Base-by-base conservation (phyloP, 2,113 vertebrate genomes). In the Trachemys scripta region DNA sequence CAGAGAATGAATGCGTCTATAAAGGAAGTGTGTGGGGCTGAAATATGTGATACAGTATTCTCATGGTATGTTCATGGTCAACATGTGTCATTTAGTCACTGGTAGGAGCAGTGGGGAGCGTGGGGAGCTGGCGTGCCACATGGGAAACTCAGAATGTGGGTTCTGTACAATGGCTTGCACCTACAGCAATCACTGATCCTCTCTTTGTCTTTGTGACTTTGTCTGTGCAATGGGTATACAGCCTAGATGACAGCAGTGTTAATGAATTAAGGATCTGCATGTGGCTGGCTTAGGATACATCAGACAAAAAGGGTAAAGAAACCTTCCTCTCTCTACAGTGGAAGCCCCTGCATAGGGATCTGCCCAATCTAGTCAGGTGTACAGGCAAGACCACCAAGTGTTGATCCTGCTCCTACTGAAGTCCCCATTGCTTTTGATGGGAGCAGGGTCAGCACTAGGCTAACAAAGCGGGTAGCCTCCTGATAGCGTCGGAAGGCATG, bases 61-160 rank as follows among this genome's bases (percentile, higher is more conserved):
- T 56, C n/a, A 38, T 72, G 0, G 0, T 0, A 1, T 8, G 59
- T 69, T 57, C 9, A 38, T 57, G 62, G 49, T 69, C 0, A 1
- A 42, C 85, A 19, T 14, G 12, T 25, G 83, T 31, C 24, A 31
- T 8, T 24, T 25, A 85, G 62, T 35, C 62, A 19, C n/a, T 19
- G 35, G 87, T 72, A 22, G 19, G 65, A 19, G 35, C 65, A 69
- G 35, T 38, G 19, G 51, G 31, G 82, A 59, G 42, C 57, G 31
- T 57, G 57, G 0, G 1, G 42, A 80, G 35, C 42, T 1, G 6
- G 1, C 17, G 10, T 20, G 69, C 69, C 4, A 3, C 75, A 20
- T n/a, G 29, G 38, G 13, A 76, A 50, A 3, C 14, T 51, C 0
- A 0, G 59, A n/a, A 79, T 17, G 8, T 38, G 9, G 0, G 5